Base-by-base conservation (phyloP, 2,113 vertebrate species). In the Stigmatopora nigra region DNA sequence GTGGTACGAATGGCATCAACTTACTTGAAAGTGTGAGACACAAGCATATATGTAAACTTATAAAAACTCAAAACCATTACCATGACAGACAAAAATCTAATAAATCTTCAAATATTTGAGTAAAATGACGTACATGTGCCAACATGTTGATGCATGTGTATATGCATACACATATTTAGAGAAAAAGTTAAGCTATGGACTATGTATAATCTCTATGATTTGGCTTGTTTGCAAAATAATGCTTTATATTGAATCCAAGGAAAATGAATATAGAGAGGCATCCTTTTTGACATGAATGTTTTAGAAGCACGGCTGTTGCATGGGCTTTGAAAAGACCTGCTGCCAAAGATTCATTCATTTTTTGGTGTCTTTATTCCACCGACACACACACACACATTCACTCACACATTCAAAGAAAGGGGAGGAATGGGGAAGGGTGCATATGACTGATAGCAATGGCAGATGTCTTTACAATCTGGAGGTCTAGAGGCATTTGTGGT, bases 401-500 rank as follows among this genome's bases (percentile, higher is more conserved):
- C 46, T 66, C 63, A 65, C 64, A 65, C 41, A 56, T 56, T 44
- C 61, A 22, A 72, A 9, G 60, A 41, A 41, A 10, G 4, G 38
- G 38, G 38, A 41, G 79, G 73, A 41, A 41, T 7, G 38, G 38
- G 38, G 38, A 41, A 78, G 73, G 56, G 77, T 69, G 77, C 86
- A 87, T 82, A 83, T 88, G 87, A 87, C 88, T 87, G 82, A 85
- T 79, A 87, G 86, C 86, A 57, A 78, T 88, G 86, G 78, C 89
- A 91, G 89, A 89, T 91, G 88, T 89, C 88, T 78, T 77, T 78
- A 89, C 88, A 90, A 87, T 82, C 87, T 90, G 88, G 75, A 73
- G 65, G 88, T 89, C 88, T 86, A 71, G 63, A 89, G 88, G 88
- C 86, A 63, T 77, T 86, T 80, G 77, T 79, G 84, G 72, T 85